A percentile compares a stretch with the other conserved stretches of the same genome.
phyloP scores from a whole-genome alignment of 2,888 invertebrate genomes.

The Podotricha telesiphe region DNA sequence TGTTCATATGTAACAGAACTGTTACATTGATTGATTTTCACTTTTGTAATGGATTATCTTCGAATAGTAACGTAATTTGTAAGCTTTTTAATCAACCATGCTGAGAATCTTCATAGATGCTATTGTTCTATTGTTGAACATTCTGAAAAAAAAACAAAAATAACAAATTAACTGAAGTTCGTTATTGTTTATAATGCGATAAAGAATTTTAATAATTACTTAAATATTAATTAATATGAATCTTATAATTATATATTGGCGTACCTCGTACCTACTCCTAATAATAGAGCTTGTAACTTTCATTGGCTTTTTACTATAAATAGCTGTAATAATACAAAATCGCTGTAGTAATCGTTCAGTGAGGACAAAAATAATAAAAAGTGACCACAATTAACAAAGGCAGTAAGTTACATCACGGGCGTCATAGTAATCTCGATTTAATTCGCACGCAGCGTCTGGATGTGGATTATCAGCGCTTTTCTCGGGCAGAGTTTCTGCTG shows the following conservation, averaged over 20 bases:
- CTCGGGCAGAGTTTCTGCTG: conserved; percentile 78
- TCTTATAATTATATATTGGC: no score
- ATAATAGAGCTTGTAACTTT: no score
- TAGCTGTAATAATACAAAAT: background rate
- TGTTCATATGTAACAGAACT: background rate
- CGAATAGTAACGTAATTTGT: conserved; percentile 5
- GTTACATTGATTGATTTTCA: background rate
- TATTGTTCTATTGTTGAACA: background rate
- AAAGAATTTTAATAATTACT: no score
- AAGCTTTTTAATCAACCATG: background rate
- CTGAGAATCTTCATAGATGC: conserved; percentile 1
- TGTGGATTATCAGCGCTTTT: conserved; percentile 82
- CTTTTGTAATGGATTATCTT: background rate
- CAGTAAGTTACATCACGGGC: conserved; percentile 34
- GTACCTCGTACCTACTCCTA: no score
- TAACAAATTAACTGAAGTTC: background rate
- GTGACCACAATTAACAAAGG: conserved; percentile 1
- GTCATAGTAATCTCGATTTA: conserved; percentile 72
- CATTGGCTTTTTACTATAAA: no score
- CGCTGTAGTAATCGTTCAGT: background rate
- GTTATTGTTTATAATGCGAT: no score
- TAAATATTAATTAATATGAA: no score
- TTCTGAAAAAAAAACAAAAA: conserved; percentile 19
- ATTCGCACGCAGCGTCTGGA: conserved; percentile 76
- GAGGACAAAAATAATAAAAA: background rate